Percentiles rank a stretch among this genome's conserved stretches.
Conservation (phyloP, 2,888 invertebrate genomes). For the Cataglyphis altisquamis region DNA sequence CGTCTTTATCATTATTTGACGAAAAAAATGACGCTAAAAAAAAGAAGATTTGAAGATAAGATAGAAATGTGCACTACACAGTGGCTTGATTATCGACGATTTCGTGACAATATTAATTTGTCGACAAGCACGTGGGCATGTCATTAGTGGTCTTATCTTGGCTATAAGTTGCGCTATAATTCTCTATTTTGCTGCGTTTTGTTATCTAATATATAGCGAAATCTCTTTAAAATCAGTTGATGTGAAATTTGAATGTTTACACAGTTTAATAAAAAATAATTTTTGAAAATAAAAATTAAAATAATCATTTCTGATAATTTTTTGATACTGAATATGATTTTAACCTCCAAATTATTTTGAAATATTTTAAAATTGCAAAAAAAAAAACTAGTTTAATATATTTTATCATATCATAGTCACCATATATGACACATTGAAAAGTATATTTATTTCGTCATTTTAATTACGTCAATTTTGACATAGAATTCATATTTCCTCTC, state of each 20-base stretch:
- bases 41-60: conserved; percentile 2
- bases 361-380: not conserved
- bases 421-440: not conserved
- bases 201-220: not conserved
- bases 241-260: not conserved
- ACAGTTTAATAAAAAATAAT: not conserved
- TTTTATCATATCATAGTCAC: not conserved
- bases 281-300: not conserved
- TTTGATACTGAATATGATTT: not conserved
- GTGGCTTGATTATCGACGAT: conserved; percentile 47
- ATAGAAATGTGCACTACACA: conserved; percentile 3
- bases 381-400: not conserved
- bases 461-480: not conserved
- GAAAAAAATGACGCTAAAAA: not conserved
- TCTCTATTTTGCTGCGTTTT: conserved; percentile 9
- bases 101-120: conserved; percentile 72
- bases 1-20: not conserved
- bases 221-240: not conserved
- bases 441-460: not conserved
- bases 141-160: conserved; percentile 16
- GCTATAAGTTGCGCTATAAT: conserved; percentile 18
- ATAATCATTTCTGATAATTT: not conserved
- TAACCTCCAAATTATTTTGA: not conserved
- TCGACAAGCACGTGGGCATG: conserved; percentile 40
- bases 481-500: not conserved